These are phyloP conservation scores for Tetropium fuscum DNA, from an alignment of 2,888 invertebrate species.

Conservation along the genomic window DNA sequence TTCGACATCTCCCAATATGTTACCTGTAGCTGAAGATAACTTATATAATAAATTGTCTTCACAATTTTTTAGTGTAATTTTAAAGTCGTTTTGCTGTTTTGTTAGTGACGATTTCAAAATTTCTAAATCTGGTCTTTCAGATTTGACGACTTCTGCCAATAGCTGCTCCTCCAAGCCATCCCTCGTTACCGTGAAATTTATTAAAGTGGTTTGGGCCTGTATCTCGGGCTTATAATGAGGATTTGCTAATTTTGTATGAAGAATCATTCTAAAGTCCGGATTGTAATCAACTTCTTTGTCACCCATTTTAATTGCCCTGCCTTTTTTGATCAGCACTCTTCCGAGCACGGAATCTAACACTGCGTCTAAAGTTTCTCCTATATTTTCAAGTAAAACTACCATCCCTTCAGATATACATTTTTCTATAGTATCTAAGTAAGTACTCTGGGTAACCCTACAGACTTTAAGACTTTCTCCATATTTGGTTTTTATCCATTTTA, in stretches of 20 bases:
- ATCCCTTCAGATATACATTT: slow-evolving; percentile 74
- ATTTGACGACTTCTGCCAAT: slow-evolving; percentile 92
- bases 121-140: slow-evolving; percentile 93
- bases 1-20: slow-evolving; percentile 90
- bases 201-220: slow-evolving; percentile 95
- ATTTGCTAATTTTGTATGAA: slow-evolving; percentile 95
- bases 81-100: slow-evolving; percentile 94
- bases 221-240: slow-evolving; percentile 97
- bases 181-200: slow-evolving; percentile 94
- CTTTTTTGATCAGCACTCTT: slow-evolving; percentile 89
- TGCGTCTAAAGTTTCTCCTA: slow-evolving; percentile 90
- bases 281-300: slow-evolving; percentile 94
- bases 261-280: slow-evolving; percentile 82
- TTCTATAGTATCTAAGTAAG: slow-evolving; percentile 88
- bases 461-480: slow-evolving; percentile 81
- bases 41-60: slow-evolving; percentile 92
- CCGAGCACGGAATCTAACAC: slow-evolving; percentile 91
- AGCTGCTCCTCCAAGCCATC: slow-evolving; percentile 94
- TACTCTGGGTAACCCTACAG: slow-evolving; percentile 83
- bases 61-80: slow-evolving; percentile 89
- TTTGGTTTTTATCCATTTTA: slow-evolving; percentile 95
- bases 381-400: slow-evolving; percentile 87
- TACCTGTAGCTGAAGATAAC: slow-evolving; percentile 90
- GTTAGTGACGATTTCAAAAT: slow-evolving; percentile 84
- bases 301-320: slow-evolving; percentile 85